Evolutionary conservation across 1,140 invertebrate genomes (phyloP), one percentile per base, ranked within the genome.

Genomic region (Drosophila virilis): DNA sequence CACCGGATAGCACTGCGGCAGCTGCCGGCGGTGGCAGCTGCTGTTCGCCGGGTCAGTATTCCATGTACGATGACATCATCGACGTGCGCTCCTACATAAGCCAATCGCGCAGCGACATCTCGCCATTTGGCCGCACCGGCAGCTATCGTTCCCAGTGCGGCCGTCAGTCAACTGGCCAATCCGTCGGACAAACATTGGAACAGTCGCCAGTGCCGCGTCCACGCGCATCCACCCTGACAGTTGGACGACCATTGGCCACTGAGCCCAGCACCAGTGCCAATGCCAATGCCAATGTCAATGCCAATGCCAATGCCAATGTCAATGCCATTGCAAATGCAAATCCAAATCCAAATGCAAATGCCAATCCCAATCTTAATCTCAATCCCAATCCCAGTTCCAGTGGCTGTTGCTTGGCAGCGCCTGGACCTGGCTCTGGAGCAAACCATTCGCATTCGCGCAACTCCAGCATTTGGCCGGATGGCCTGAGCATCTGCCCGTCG

Each of bases 401-500:
- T 10, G 28, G 61, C 51, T 64, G 57, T 8, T 81, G 74, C 17
- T 6, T 83, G 45, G 42, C 70, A 0, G 75, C 82, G 0, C 74
- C 77, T 1, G 52, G 57, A 13, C 15, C 51, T 15, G 50, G 65
- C 0, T 43, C 72, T 32, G 22, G 66, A 65, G 43, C 55, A 8
- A n/a, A 7, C 10, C 38, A 46, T 15, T 61, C 72, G 8, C 82
- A 91, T 15, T 91, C 86, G 13, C 83, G 90, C 10, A 90, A 92
- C 67, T 91, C 86, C 0, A 78, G 78, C 62, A 82, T 82, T 37
- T 85, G 81, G 85, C 82, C 96, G 54, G 96, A 96, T 86, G 93
- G 94, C 71, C 92, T 95, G 59, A 96, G 95, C 92, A 93, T 96
- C 51, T 95, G 95, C 73, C 94, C 95, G 1, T 96, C 96, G 8